Conservation (phyloP, 1,140 invertebrate genomes). For the Drosophila tropicalis region DNA sequence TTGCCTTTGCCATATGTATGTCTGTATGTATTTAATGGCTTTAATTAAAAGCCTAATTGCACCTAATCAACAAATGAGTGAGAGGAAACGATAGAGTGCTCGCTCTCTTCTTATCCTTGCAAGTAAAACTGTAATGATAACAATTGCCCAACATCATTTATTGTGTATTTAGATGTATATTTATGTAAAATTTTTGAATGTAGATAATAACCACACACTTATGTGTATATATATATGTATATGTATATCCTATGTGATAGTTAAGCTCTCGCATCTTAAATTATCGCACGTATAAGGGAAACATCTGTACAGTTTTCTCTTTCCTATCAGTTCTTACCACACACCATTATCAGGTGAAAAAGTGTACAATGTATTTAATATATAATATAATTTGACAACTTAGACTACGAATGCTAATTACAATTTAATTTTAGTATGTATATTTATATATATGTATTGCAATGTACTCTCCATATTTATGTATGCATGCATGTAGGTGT, state of each 20-base stretch:
- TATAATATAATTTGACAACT: slow-evolving; percentile 23
- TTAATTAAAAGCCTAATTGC: slow-evolving; percentile 35
- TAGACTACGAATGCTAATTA: slow-evolving; percentile 43
- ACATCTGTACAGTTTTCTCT: slow-evolving; percentile 37
- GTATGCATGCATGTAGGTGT: slow-evolving; percentile 41
- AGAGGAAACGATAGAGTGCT: neutral
- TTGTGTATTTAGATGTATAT: slow-evolving; percentile 10
- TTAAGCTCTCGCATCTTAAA: slow-evolving; percentile 22
- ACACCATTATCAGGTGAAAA: slow-evolving; percentile 51
- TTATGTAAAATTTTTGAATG: slow-evolving; percentile 16
- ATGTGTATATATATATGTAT: neutral
- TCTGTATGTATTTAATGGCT: neutral
- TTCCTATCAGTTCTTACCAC: slow-evolving; percentile 34
- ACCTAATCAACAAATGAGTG: slow-evolving; percentile 30
- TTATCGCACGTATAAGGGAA: slow-evolving; percentile 11
- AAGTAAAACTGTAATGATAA: slow-evolving; percentile 16
- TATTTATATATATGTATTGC: slow-evolving; percentile 66
- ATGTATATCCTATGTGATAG: slow-evolving; percentile 9
- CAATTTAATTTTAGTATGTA: slow-evolving; percentile 45
- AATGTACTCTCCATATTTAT: slow-evolving; percentile 53
- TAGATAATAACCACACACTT: slow-evolving; percentile 10
- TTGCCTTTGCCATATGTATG: slow-evolving; percentile 44
- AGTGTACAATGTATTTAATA: slow-evolving; percentile 39
- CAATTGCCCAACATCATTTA: slow-evolving; percentile 11
- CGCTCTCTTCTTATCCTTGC: neutral